A percentile compares a stretch with the other conserved stretches of the same genome.
Conservation (phyloP, 2,888 invertebrate species). For the Philonicus albiceps region DNA sequence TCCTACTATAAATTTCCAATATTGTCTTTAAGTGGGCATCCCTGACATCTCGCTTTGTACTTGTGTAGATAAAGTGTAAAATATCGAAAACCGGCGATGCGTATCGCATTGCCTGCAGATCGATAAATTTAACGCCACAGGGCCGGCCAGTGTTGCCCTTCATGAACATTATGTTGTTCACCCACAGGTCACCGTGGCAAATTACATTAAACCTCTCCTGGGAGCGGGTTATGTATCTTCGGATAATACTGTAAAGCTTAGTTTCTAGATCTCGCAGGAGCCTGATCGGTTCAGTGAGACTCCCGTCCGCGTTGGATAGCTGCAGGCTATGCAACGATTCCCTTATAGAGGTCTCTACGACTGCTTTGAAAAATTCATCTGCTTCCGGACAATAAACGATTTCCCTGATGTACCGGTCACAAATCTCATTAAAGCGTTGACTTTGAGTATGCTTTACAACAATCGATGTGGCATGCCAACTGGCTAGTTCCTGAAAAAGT, state of each 20-base stretch:
- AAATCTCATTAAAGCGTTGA: slow-evolving; percentile 52
- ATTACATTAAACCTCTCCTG: slow-evolving; percentile 55
- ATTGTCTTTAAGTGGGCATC: slow-evolving; percentile 55
- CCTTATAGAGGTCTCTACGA: slow-evolving; percentile 56
- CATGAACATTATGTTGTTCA: slow-evolving; percentile 61
- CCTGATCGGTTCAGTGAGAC: slow-evolving; percentile 55
- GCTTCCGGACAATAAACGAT: slow-evolving; percentile 60
- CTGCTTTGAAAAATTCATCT: slow-evolving; percentile 56
- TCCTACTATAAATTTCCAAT: slow-evolving; percentile 56
- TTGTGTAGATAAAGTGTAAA: slow-evolving; percentile 61
- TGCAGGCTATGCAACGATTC: slow-evolving; percentile 58
- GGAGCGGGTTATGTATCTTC: slow-evolving; percentile 53
- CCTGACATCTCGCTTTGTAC: slow-evolving; percentile 57
- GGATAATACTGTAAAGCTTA: slow-evolving; percentile 54
- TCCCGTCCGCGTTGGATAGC: slow-evolving; percentile 56
- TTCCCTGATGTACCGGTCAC: slow-evolving; percentile 54
- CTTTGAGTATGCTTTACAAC: slow-evolving; percentile 55
- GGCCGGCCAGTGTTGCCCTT: slow-evolving; percentile 44
- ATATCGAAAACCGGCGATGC: slow-evolving; percentile 60
- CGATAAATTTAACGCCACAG: slow-evolving; percentile 57
- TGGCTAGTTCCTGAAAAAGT: slow-evolving; percentile 56
- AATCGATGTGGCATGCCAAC: slow-evolving; percentile 59
- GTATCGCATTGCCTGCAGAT: slow-evolving; percentile 60
- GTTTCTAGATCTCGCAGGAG: slow-evolving; percentile 55
- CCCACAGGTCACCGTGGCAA: slow-evolving; percentile 61